phyloP scores from a whole-genome alignment of 2,888 invertebrate genomes.

The Polyommatus iphigenia region DNA sequence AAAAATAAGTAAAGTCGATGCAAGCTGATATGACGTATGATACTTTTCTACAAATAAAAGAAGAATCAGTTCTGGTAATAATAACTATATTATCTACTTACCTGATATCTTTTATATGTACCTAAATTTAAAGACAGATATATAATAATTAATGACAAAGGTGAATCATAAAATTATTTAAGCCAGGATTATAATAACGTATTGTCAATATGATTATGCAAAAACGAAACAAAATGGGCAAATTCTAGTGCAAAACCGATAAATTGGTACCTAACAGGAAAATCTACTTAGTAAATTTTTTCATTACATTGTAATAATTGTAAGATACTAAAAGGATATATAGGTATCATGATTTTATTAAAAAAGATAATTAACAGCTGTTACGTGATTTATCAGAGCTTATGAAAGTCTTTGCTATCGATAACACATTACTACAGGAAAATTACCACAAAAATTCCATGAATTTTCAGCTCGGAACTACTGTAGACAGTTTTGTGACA shows the following conservation, averaged over 20 bases:
- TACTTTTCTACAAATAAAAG: too few species aligned
- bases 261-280: neutral
- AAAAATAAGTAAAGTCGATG: too few species aligned
- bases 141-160: too few species aligned
- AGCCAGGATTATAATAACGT: neutral
- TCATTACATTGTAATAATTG: neutral
- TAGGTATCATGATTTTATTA: neutral
- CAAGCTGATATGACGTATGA: too few species aligned
- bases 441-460: too few species aligned
- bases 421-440: neutral
- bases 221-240: neutral
- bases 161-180: too few species aligned
- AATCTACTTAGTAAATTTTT: neutral
- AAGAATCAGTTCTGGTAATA: too few species aligned
- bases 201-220: neutral
- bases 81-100: too few species aligned
- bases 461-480: neutral
- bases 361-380: neutral
- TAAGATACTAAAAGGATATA: neutral
- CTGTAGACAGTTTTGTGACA: neutral
- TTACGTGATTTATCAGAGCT: neutral
- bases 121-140: too few species aligned
- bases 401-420: neutral
- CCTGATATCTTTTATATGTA: too few species aligned
- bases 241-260: neutral